phyloP scores from a whole-genome alignment of 2,113 vertebrate genomes.

The Mustelus asterias region DNA sequence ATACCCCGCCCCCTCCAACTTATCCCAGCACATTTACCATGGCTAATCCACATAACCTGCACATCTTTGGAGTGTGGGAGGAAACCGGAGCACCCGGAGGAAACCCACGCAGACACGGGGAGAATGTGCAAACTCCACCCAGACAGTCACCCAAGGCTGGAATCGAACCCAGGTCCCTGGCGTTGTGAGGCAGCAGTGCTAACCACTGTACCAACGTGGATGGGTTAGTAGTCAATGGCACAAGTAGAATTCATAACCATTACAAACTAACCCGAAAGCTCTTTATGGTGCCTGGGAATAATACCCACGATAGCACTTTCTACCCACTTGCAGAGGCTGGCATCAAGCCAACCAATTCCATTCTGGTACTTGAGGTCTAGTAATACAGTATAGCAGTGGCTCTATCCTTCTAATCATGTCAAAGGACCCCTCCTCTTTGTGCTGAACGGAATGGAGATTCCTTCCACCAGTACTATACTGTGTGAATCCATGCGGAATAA shows the following conservation, averaged over 20 bases:
- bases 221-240: not conserved
- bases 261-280: not conserved
- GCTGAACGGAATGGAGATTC: not conserved
- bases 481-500: constrained; percentile 26
- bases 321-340: not conserved
- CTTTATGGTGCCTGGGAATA: not conserved
- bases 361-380: not conserved
- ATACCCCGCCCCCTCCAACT: no score
- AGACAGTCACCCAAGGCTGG: no score
- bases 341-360: not conserved
- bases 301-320: not conserved
- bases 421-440: not conserved
- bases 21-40: no score
- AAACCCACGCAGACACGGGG: no score
- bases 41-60: no score
- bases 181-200: no score
- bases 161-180: no score
- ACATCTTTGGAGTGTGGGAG: no score
- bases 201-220: not conserved
- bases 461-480: not conserved
- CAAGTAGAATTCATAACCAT: not conserved
- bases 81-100: no score
- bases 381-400: not conserved
- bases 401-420: not conserved
- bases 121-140: no score